Evolutionary conservation across 2,888 invertebrate species (phyloP).

Genomic region (Meta bourneti): DNA sequence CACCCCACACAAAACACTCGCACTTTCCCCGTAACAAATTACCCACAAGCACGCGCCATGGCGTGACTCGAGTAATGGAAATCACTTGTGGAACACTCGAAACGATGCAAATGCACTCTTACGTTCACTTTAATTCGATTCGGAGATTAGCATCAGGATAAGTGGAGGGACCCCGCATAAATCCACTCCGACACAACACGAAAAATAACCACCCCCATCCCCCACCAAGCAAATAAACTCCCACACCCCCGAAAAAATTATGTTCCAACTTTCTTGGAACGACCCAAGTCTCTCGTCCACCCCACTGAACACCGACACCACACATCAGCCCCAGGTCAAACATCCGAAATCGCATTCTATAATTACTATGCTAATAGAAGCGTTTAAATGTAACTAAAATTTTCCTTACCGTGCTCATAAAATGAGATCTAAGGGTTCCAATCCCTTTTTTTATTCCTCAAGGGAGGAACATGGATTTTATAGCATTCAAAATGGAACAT

Average conservation of each 20-base stretch:
- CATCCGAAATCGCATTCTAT: background rate
- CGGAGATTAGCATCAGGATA: constrained; percentile 3
- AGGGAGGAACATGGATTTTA: constrained; percentile 30
- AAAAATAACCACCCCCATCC: background rate
- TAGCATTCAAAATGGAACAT: constrained; percentile 55
- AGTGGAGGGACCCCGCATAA: constrained; percentile 2
- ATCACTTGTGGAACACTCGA: constrained; percentile 54
- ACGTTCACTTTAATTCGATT: constrained; percentile 34
- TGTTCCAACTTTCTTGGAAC: background rate
- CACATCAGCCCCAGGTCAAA: background rate
- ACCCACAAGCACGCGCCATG: constrained; percentile 27
- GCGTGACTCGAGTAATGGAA: constrained; percentile 51
- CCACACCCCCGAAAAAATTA: background rate
- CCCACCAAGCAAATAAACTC: background rate
- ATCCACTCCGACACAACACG: background rate
- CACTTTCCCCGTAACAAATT: constrained; percentile 39
- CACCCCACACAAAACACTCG: background rate
- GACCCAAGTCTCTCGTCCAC: background rate
- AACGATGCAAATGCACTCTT: constrained; percentile 44
- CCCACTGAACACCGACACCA: background rate
- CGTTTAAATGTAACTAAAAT: constrained; percentile 32
- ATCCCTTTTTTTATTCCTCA: constrained; percentile 12
- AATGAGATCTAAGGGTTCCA: constrained; percentile 27
- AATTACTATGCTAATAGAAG: constrained; percentile 48
- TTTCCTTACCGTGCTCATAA: constrained; percentile 5